phyloP scores from a whole-genome alignment of 64 coral and sea anemone species.

The Pocillopora verrucosa region DNA sequence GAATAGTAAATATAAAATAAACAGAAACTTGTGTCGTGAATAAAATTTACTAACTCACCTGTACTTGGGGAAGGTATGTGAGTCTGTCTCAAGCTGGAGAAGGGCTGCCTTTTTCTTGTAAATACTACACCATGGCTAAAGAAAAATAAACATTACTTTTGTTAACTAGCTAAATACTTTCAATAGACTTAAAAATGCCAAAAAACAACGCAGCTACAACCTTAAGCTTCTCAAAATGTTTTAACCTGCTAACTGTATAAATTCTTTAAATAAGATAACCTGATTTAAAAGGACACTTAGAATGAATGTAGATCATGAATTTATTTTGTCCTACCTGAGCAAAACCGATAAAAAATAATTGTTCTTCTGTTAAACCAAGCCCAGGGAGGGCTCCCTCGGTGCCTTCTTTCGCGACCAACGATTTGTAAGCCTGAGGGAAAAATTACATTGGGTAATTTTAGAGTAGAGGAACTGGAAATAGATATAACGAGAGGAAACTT shows the following conservation, averaged over 20 bases:
- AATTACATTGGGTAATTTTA: background rate
- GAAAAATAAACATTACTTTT: background rate
- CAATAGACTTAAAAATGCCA: too few relatives aligned
- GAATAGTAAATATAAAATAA: background rate
- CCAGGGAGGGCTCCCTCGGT: constrained; percentile 6
- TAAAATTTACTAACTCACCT: background rate
- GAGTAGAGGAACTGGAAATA: background rate
- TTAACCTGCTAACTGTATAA: too few relatives aligned
- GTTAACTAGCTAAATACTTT: too few relatives aligned
- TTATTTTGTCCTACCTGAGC: background rate
- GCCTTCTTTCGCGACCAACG: background rate
- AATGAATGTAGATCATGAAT: too few relatives aligned
- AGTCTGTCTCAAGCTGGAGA: constrained; percentile 9
- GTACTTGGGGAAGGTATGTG: background rate
- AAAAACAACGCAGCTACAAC: too few relatives aligned
- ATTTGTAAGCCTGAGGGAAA: background rate
- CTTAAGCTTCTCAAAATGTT: too few relatives aligned
- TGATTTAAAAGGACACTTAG: background rate
- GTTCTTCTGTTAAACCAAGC: background rate
- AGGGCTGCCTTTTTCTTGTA: constrained; percentile 31
- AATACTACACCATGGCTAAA: constrained; percentile 28
- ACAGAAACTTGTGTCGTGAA: background rate
- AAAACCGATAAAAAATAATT: background rate
- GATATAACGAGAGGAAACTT: background rate
- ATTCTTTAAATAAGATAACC: too few relatives aligned